A percentile compares a stretch with the other conserved stretches of the same genome.
phyloP scores from a whole-genome alignment of 2,797 vertebrate species.

The Lepidocolaptes lacrymiger region DNA sequence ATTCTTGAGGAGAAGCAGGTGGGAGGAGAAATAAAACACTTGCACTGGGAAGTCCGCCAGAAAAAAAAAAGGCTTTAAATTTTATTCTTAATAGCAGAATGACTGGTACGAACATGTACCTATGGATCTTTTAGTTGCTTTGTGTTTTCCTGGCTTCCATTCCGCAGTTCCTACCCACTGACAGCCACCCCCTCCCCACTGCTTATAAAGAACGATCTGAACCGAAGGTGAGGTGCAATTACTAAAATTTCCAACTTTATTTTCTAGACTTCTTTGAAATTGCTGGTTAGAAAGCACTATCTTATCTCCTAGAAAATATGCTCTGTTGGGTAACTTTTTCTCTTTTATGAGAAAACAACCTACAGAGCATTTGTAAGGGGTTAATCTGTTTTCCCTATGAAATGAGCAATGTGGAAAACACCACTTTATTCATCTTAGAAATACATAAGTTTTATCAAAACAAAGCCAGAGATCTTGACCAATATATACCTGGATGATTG shows the following conservation, averaged over 20 bases:
- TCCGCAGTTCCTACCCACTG: not conserved
- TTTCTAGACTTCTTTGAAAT: not conserved
- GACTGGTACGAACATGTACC: not conserved
- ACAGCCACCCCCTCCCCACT: not conserved
- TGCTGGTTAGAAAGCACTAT: not conserved
- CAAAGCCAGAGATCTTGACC: not conserved
- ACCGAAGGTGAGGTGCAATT: not conserved
- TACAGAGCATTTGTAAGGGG: not conserved
- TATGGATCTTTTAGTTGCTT: constrained; percentile 9
- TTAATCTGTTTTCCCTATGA: not conserved
- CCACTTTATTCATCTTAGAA: not conserved
- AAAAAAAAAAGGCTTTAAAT: constrained; percentile 32
- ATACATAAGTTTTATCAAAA: not conserved
- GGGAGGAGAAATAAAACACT: constrained; percentile 60
- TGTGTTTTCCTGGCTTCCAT: constrained; percentile 6
- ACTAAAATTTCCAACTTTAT: not conserved
- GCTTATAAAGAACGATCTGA: not conserved
- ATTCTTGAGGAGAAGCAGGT: constrained; percentile 52
- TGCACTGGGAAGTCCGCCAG: constrained; percentile 27
- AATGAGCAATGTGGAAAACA: not conserved
- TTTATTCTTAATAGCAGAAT: constrained; percentile 34
- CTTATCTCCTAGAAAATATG: not conserved
- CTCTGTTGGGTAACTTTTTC: not conserved
- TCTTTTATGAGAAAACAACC: not conserved
- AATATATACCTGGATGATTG: not conserved